phyloP scores from a whole-genome alignment of 2,888 invertebrate genomes.

The Drosophila gaucha region DNA sequence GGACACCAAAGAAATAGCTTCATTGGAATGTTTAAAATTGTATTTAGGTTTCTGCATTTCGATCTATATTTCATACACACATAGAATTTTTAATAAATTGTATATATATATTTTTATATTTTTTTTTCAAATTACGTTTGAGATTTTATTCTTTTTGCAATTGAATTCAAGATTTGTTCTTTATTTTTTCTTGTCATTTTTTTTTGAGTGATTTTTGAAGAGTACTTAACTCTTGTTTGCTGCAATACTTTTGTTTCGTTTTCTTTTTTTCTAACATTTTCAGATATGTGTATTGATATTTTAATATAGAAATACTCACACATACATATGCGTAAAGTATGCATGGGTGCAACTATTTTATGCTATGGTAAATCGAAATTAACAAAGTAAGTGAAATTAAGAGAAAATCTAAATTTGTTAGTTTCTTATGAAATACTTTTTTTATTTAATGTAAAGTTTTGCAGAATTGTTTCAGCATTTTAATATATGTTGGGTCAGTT shows the following conservation, averaged over 20 bases:
- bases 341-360: slow-evolving; percentile 23
- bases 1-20: slow-evolving; percentile 81
- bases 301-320: slow-evolving; percentile 27
- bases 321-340: slow-evolving; percentile 2
- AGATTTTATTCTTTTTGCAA: slow-evolving; percentile 33
- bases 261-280: slow-evolving; percentile 43
- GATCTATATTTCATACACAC: slow-evolving; percentile 55
- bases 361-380: neutral
- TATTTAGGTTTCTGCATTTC: slow-evolving; percentile 73
- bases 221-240: slow-evolving; percentile 70
- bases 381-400: neutral
- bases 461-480: slow-evolving; percentile 73
- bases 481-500: slow-evolving; percentile 72
- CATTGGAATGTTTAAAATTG: slow-evolving; percentile 83
- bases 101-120: slow-evolving; percentile 10
- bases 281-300: slow-evolving; percentile 53
- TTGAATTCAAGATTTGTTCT: slow-evolving; percentile 45
- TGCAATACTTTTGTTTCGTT: slow-evolving; percentile 31
- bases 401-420: neutral
- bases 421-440: neutral
- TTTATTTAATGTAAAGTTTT: slow-evolving; percentile 46
- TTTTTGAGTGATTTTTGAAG: slow-evolving; percentile 78
- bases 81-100: slow-evolving; percentile 40
- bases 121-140: slow-evolving; percentile 15
- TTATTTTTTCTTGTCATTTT: slow-evolving; percentile 30